phyloP scores from a whole-genome alignment of 1,140 invertebrate genomes.

The Lepidotrigona ventralis region DNA sequence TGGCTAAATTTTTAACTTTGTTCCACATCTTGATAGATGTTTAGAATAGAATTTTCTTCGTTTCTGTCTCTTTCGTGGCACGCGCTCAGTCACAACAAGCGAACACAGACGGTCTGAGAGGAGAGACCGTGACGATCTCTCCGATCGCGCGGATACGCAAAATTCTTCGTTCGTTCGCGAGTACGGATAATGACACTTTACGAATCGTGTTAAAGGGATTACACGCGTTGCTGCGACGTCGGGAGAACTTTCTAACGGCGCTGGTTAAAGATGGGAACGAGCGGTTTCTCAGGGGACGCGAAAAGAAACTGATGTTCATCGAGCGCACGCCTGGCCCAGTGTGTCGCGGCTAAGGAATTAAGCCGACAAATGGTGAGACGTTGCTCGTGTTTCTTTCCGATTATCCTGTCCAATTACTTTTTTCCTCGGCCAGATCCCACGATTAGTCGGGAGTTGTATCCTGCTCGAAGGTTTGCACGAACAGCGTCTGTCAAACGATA shows the following conservation, averaged over 20 bases:
- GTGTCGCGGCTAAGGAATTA: background rate
- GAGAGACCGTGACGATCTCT: background rate
- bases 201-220: constrained; percentile 30
- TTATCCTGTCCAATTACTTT: background rate
- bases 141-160: constrained; percentile 8
- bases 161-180: background rate
- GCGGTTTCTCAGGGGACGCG: constrained; percentile 2
- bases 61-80: background rate
- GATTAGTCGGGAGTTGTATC: background rate
- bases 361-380: constrained; percentile 3
- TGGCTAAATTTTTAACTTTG: no score
- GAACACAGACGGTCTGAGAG: background rate
- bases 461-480: no score
- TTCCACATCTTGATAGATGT: no score
- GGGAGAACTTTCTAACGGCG: constrained; percentile 23
- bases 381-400: background rate
- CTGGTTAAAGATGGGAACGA: constrained; percentile 18
- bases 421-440: background rate
- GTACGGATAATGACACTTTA: constrained; percentile 24
- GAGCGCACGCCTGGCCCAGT: background rate
- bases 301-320: constrained; percentile 30
- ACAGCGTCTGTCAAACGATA: background rate
- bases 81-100: background rate
- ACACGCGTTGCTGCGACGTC: background rate
- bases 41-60: no score